Conservation (phyloP, 1,140 invertebrate genomes). For the Acarapis woodi region DNA sequence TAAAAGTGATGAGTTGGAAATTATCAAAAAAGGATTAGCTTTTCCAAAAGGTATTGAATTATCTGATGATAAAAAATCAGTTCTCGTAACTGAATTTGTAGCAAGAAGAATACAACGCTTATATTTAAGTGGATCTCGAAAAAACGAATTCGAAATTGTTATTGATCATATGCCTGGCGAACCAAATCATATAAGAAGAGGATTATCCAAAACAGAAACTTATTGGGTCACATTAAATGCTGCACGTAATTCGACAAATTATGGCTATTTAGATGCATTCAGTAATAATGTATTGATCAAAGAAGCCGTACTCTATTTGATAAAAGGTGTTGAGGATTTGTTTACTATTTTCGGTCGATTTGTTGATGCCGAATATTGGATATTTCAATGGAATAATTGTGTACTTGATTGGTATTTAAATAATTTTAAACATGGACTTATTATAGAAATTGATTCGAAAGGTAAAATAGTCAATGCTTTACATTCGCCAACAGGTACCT, state of each 20-base stretch:
- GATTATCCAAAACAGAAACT: constrained; percentile 25
- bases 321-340: constrained; percentile 9
- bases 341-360: background rate
- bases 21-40: background rate
- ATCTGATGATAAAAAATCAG: constrained; percentile 36
- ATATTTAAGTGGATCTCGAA: constrained; percentile 36
- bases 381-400: constrained; percentile 1
- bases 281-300: constrained; percentile 16
- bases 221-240: constrained; percentile 30
- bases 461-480: constrained; percentile 28
- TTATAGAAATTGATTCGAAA: constrained; percentile 29
- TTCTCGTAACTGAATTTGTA: constrained; percentile 32
- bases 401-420: constrained; percentile 2
- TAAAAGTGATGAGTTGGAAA: too few species aligned
- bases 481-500: constrained; percentile 18
- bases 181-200: constrained; percentile 43
- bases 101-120: constrained; percentile 25
- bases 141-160: constrained; percentile 38
- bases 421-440: constrained; percentile 15
- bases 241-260: constrained; percentile 13
- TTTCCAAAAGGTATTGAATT: constrained; percentile 22
- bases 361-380: background rate
- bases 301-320: constrained; percentile 14
- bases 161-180: constrained; percentile 42
- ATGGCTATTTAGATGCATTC: constrained; percentile 16